A percentile compares a stretch with the other conserved stretches of the same genome.
These are phyloP conservation scores for Urophycis tenuis DNA, from an alignment of 2,797 vertebrate genomes.

Conservation along the genomic window DNA sequence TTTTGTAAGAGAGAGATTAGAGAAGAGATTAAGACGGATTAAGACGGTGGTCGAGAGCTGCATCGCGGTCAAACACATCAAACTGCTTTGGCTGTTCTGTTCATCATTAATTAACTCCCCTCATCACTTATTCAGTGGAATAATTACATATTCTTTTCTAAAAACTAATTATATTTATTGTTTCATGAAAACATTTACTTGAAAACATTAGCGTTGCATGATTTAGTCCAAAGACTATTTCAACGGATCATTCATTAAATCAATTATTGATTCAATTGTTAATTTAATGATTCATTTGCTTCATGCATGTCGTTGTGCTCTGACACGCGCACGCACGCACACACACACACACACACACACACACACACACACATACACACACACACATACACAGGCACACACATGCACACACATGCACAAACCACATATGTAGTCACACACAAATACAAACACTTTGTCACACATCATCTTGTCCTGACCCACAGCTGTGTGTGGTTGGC, in stretches of 20 bases:
- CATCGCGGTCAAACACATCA: neutral
- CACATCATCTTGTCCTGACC: neutral
- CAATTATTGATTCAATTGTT: slow-evolving; percentile 6
- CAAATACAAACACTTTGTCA: neutral
- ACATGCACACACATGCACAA: neutral
- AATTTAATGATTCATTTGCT: neutral
- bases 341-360: slow-evolving; percentile 13
- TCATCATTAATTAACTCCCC: neutral
- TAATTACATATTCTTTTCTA: neutral
- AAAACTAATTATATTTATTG: neutral
- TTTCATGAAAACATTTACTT: neutral
- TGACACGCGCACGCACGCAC: slow-evolving; percentile 6
- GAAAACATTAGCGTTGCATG: neutral
- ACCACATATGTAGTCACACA: neutral
- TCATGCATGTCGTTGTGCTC: neutral
- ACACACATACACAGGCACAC: neutral
- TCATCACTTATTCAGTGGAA: neutral
- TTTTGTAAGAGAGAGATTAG: neutral
- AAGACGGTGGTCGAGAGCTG: neutral
- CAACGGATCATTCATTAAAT: neutral
- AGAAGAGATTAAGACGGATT: neutral
- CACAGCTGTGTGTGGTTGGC: neutral
- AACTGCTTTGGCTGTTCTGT: neutral
- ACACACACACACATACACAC: neutral
- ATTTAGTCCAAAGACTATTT: neutral